Evolutionary conservation across 1,140 invertebrate species (phyloP), one percentile per base, ranked within the genome.

Genomic region (Lordiphosa stackelbergi): DNA sequence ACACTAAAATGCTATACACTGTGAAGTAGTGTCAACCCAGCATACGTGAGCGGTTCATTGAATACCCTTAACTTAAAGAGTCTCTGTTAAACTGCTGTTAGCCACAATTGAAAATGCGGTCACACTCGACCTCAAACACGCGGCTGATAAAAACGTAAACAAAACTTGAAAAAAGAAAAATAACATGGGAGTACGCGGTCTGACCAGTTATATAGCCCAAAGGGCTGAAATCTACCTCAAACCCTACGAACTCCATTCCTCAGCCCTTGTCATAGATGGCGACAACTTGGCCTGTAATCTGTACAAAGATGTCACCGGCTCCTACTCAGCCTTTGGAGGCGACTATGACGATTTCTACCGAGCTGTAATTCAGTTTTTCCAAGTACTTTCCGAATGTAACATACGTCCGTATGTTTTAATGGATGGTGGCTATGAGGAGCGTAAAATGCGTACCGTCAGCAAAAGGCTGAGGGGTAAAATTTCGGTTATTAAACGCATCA

Each of bases 271-370:
- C 3, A 93, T 97, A 16, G 96, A 97, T 89, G 96, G 95, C 3
- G 93, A 94, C 75, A 94, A 92, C 85, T 85, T 97, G 37, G 91
- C 91, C 28, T 92, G 91, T 52, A 93, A 94, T 73, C 74, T 97
- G 1, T 96, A 95, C 70, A 90, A 89, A 61, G 89, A 88, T 51
- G 85, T 88, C n/a, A 87, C 91, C 3, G 91, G 90, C 52, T 89
- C 90, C 47, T 92, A 93, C 69, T 92, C 91, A 41, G 90, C 91
- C 1, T 97, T 95, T 88, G 95, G 95, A 11, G 96, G 96, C 0
- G 95, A 97, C 87, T 97, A 97, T 78, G 93, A 96, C 70, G 91
- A 91, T 69, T 95, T 91, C 87, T 91, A 90, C 3, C 73, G 89
- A 11, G 88, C 88, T 16, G 89, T 94, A 5, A 86, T 88, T 38